phyloP scores from a whole-genome alignment of 2,113 vertebrate genomes.

The Noctilio leporinus region DNA sequence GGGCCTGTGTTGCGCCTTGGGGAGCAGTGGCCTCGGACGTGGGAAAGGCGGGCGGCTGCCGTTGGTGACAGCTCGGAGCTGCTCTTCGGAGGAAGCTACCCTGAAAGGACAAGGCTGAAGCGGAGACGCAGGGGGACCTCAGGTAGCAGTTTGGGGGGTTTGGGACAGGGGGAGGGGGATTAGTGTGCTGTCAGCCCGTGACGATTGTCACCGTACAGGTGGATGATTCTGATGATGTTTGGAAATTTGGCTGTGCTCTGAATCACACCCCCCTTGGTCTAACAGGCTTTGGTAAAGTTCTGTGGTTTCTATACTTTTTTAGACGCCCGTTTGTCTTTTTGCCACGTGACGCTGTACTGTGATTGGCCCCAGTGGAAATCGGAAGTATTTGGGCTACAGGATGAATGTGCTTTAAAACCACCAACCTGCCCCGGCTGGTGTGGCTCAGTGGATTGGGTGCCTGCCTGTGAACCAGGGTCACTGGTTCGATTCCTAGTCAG shows the following conservation, averaged over 20 bases:
- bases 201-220: neutral
- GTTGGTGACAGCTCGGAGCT: neutral
- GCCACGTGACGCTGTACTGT: neutral
- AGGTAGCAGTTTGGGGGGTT: neutral
- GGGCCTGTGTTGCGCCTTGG: neutral
- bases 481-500: too few relatives aligned
- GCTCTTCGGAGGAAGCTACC: neutral
- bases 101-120: neutral
- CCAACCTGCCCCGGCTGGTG: too few relatives aligned
- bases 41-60: neutral
- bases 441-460: too few relatives aligned
- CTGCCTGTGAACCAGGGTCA: too few relatives aligned
- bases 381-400: neutral
- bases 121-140: neutral
- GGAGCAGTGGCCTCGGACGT: neutral
- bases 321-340: neutral
- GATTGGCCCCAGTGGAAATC: neutral
- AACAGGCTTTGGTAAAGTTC: neutral
- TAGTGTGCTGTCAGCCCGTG: neutral
- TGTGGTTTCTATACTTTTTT: neutral
- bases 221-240: neutral
- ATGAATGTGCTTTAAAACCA: neutral
- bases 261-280: neutral
- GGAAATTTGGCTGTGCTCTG: conserved; percentile 32
- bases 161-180: neutral